Evolutionary conservation across 2,113 vertebrate species (phyloP).

Genomic region (human): DNA sequence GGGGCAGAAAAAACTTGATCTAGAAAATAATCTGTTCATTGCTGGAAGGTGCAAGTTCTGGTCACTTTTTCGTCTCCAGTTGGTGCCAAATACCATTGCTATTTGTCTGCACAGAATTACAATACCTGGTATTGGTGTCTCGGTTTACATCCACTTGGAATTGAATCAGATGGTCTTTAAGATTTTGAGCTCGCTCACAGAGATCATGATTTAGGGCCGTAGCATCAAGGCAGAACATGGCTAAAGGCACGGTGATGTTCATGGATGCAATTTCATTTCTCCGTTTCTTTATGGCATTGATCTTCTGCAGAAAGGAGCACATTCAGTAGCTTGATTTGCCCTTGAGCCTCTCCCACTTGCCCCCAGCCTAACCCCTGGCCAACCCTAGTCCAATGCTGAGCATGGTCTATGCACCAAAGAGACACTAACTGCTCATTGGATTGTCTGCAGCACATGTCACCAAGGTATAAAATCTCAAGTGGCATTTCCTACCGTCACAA

Average conservation of each 20-base stretch:
- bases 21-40: neutral
- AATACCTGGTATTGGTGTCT: constrained; percentile 87
- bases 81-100: neutral
- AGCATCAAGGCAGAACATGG: constrained; percentile 92
- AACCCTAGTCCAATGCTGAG: neutral
- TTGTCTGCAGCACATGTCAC: neutral
- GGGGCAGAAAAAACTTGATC: neutral
- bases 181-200: constrained; percentile 83
- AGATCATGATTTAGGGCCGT: constrained; percentile 88
- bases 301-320: constrained; percentile 84
- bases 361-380: neutral
- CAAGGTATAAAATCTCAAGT: neutral
- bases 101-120: neutral
- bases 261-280: constrained; percentile 88
- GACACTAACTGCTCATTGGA: neutral
- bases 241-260: constrained; percentile 88
- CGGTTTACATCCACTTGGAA: constrained; percentile 90
- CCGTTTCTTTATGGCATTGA: constrained; percentile 84
- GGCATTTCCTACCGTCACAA: constrained; percentile 83
- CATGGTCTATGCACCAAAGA: neutral
- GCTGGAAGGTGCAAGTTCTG: neutral
- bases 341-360: neutral
- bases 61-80: neutral
- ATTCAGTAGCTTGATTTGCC: neutral
- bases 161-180: constrained; percentile 87